Percentiles rank a stretch among this genome's conserved stretches.
Evolutionary conservation across 2,113 vertebrate genomes (phyloP).

Genomic region (Atlantisia rogersi): DNA sequence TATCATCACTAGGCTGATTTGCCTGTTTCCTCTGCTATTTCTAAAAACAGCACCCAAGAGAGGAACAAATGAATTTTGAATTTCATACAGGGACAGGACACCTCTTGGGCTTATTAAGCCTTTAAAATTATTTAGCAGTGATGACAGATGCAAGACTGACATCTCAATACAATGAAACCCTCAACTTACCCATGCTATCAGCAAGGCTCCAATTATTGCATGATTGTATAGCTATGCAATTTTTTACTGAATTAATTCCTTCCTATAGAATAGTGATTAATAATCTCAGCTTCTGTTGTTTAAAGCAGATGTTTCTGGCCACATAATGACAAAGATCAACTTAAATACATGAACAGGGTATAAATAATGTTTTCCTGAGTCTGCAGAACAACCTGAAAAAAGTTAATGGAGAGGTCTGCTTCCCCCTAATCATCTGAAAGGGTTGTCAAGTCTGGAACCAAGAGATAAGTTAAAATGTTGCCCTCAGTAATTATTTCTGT

Average conservation of each 20-base stretch:
- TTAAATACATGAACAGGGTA: conserved; percentile 4
- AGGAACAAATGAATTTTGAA: neutral
- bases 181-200: conserved; percentile 4
- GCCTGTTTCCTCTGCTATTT: neutral
- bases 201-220: neutral
- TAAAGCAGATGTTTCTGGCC: conserved; percentile 25
- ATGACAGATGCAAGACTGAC: conserved; percentile 23
- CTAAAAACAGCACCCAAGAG: conserved; percentile 17
- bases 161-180: conserved; percentile 1
- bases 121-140: conserved; percentile 18
- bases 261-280: conserved; percentile 27
- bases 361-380: neutral
- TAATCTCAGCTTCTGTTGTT: conserved; percentile 24
- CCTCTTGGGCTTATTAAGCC: conserved; percentile 26
- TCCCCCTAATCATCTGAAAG: conserved; percentile 8
- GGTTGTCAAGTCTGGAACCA: conserved; percentile 14
- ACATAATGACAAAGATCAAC: conserved; percentile 23
- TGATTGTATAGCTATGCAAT: neutral
- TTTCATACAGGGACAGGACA: neutral
- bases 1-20: neutral
- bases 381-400: conserved; percentile 38
- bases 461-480: conserved; percentile 50
- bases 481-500: conserved; percentile 30
- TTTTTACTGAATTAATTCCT: conserved; percentile 28
- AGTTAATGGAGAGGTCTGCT: neutral